These are phyloP conservation scores for Hoplodrina ambigua DNA, from an alignment of 2,888 invertebrate genomes.

Conservation along the genomic window DNA sequence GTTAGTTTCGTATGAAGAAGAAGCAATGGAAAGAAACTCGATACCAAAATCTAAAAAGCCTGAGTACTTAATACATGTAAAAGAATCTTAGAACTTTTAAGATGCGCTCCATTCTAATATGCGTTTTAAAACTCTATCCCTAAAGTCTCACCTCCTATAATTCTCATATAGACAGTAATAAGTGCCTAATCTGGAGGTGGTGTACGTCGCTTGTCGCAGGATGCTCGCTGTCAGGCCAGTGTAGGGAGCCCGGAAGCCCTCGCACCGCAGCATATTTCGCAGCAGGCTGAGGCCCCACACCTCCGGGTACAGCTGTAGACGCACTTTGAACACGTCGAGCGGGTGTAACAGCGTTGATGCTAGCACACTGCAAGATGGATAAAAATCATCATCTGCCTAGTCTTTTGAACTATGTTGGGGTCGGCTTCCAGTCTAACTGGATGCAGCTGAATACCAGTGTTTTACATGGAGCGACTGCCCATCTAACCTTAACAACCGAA, in stretches of 20 bases:
- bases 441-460: no score
- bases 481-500: no score
- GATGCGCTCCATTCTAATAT: no score
- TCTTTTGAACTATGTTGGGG: no score
- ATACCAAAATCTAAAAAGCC: no score
- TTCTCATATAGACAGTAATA: slow-evolving; percentile 96
- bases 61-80: no score
- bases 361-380: slow-evolving; percentile 92
- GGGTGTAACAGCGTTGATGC: slow-evolving; percentile 98
- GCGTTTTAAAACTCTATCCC: neutral
- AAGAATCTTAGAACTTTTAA: no score
- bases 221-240: slow-evolving; percentile 97
- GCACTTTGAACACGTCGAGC: slow-evolving; percentile 97
- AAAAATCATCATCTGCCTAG: no score
- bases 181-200: slow-evolving; percentile 97
- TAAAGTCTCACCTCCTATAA: slow-evolving; percentile 86
- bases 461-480: no score
- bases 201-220: slow-evolving; percentile 98
- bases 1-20: no score
- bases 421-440: no score
- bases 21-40: no score
- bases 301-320: slow-evolving; percentile 97
- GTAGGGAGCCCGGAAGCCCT: slow-evolving; percentile 96
- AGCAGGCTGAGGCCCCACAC: slow-evolving; percentile 93
- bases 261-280: slow-evolving; percentile 93